Conservation (phyloP, 2,888 invertebrate species). For the Tenthredo amoena region DNA sequence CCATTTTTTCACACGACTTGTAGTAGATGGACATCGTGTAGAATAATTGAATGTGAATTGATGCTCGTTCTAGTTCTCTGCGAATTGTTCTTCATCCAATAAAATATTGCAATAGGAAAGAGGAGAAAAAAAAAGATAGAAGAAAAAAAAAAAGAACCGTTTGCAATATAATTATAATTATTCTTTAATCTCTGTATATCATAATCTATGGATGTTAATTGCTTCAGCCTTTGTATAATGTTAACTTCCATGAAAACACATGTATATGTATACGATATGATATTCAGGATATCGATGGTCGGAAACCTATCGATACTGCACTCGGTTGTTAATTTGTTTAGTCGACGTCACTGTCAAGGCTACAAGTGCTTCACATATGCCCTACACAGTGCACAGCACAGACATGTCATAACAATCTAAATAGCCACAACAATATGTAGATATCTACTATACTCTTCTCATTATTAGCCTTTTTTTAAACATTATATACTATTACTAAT, state of each 20-base stretch:
- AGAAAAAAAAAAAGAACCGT: neutral
- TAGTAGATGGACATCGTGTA: too few species aligned
- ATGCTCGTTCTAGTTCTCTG: too few species aligned
- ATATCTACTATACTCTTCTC: neutral
- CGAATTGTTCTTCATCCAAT: neutral
- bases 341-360: slow-evolving; percentile 64
- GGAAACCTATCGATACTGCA: slow-evolving; percentile 30
- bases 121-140: neutral
- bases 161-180: neutral
- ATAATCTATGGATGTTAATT: neutral
- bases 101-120: neutral
- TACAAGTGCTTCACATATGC: slow-evolving; percentile 60
- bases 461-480: neutral
- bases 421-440: slow-evolving; percentile 34
- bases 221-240: neutral
- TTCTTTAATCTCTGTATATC: neutral
- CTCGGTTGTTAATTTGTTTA: slow-evolving; percentile 62
- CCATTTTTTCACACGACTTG: too few species aligned
- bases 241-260: neutral
- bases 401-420: slow-evolving; percentile 34
- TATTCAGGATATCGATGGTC: neutral
- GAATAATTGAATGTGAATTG: too few species aligned
- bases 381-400: neutral
- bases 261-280: neutral
- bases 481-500: neutral